These are phyloP conservation scores for Lepidurus apus DNA, from an alignment of 1,140 invertebrate species.

Conservation along the genomic window DNA sequence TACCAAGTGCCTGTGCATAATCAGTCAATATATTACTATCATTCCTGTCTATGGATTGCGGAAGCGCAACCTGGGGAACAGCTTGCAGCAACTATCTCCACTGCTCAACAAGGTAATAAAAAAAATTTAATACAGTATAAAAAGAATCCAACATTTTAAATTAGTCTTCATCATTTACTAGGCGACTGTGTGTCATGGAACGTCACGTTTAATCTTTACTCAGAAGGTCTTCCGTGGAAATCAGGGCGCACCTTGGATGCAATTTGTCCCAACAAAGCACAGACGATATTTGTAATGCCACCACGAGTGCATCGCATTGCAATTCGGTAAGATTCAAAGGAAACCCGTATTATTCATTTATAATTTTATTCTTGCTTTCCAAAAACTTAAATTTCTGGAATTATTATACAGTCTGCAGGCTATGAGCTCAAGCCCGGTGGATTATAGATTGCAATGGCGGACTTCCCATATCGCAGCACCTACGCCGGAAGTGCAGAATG, in stretches of 20 bases:
- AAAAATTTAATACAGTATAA: not conserved
- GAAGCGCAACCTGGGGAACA: conserved; percentile 20
- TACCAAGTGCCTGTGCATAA: not conserved
- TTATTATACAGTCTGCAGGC: conserved; percentile 15
- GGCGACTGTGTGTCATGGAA: conserved; percentile 32
- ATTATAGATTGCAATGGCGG: conserved; percentile 30
- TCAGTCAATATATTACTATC: conserved; percentile 1
- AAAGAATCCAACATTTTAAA: not conserved
- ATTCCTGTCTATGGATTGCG: conserved; percentile 30
- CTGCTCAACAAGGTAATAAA: conserved; percentile 22
- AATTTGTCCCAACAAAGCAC: conserved; percentile 25
- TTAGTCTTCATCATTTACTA: not conserved
- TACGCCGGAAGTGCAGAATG: conserved; percentile 30
- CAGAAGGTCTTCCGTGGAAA: conserved; percentile 12
- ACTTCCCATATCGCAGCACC: conserved; percentile 22
- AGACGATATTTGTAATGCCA: conserved; percentile 31
- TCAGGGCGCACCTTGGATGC: conserved; percentile 27
- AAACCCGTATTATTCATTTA: not conserved
- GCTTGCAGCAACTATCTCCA: not conserved
- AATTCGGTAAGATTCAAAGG: conserved; percentile 21
- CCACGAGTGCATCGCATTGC: not conserved
- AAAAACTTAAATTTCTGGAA: not conserved
- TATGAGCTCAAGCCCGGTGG: conserved; percentile 5
- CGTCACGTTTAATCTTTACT: conserved; percentile 27
- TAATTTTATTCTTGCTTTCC: not conserved